Evolutionary conservation across 2,113 vertebrate species (phyloP), one percentile per base, ranked within the genome.

Genomic region (Rhea americana): DNA sequence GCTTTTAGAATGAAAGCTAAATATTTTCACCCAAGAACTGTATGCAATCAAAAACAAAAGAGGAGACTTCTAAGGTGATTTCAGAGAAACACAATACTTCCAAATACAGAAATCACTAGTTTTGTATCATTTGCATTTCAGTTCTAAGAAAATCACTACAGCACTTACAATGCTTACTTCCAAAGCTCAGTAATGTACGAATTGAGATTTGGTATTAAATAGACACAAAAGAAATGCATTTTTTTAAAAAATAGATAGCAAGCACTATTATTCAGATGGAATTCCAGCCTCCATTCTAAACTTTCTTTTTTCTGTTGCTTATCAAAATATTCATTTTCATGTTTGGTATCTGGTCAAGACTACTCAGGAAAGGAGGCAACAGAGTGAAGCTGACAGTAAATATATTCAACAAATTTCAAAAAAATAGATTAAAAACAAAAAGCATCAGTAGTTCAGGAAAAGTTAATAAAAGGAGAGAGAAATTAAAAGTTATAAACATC

Each of bases 181-280:
- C n/a, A 5, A 6, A 41, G 62, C 67, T 12, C 28, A 9, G 1
- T 15, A 5, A 7, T 0, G 37, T 2, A 5, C 45, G 9, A 7
- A 3, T 9, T 2, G 8, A 13, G 48, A 39, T 51, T 0, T 11
- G 48, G 5, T 0, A 11, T 14, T 50, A 4, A 4, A 22, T 13
- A 11, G n/a, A 8, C n/a, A 53, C 6, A 6, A 41, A 19, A 25
- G 13, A 50, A n/a, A 41, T 2, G 0, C 1, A 5, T 9, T 15
- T 5, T 56, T 2, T 18, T 55, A 26, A 13, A 26, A 13, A 30
- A 25, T 6, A 19, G 35, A 1, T 1, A 48, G 45, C 30, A 7
- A 48, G 12, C 14, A 3, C 11, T 11, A 4, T 4, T 7, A 20
- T 2, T 39, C 41, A 10, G 41, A 2, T 15, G 66, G 32, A 39